Evolutionary conservation across 2,888 invertebrate genomes (phyloP).

Genomic region (Deilephila porcellus): DNA sequence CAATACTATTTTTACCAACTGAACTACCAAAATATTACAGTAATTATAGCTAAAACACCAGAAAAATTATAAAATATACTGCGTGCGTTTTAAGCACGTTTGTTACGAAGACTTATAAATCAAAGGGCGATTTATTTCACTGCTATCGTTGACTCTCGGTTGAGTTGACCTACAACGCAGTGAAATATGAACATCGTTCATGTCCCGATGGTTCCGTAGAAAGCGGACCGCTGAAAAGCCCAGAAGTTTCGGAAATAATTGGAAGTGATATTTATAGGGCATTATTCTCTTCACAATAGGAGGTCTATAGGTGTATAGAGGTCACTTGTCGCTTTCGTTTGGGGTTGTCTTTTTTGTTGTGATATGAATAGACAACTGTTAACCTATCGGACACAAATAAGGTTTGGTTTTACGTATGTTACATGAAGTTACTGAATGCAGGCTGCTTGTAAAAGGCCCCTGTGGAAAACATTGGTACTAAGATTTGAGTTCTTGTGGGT

Average conservation of each 20-base stretch:
- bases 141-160: slow-evolving; percentile 47
- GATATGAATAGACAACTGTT: neutral
- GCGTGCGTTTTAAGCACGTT: slow-evolving; percentile 1
- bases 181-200: slow-evolving; percentile 51
- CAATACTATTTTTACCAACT: no score
- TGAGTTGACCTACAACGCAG: slow-evolving; percentile 46
- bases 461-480: no score
- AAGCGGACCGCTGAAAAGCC: slow-evolving; percentile 37
- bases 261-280: slow-evolving; percentile 35
- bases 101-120: slow-evolving; percentile 44
- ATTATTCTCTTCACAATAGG: slow-evolving; percentile 27
- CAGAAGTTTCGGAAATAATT: slow-evolving; percentile 38
- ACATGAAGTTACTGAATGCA: no score
- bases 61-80: neutral
- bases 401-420: no score
- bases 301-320: neutral
- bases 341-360: neutral
- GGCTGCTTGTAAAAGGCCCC: no score
- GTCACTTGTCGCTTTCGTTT: neutral
- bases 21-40: no score
- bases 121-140: slow-evolving; percentile 49
- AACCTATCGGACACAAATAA: neutral
- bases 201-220: slow-evolving; percentile 44
- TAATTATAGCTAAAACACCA: no score
- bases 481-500: no score